Evolutionary conservation across 2,888 invertebrate genomes (phyloP), one percentile per base, ranked within the genome.

Genomic region (Aplocera efformata): DNA sequence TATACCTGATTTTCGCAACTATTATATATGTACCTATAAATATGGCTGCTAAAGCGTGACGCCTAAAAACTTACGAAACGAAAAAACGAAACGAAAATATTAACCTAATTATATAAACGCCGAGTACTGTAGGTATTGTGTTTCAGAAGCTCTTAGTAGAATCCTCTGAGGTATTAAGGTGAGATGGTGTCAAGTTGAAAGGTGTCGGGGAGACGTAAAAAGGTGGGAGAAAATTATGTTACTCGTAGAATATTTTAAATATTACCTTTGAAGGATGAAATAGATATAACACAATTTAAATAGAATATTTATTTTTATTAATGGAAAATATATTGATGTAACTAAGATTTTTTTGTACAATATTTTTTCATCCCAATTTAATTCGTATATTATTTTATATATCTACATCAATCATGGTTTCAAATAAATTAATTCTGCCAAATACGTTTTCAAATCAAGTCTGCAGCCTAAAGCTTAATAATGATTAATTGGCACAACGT

Each of bases 141-240:
- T 75, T 77, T 65, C 75, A 60, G 59, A 65, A 63, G 76, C 77
- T 79, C 67, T 78, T 74, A 76, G 66, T 57, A 53, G 58, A 67
- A 71, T 63, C 69, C 74, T 66, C 74, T 45, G 53, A 68, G 70
- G 72, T 43, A 43, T 38, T 34, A 63, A 50, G 42, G 33, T 53
- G 46, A 50, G 51, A 52, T 53, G 60, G 64, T 67, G 64, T 70
- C 63, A 60, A 65, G 63, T 67, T 60, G 47, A 54, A 37, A 42
- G 35, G 27, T 23, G 13, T 40, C 20, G 20, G 20, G 26, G 28
- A 23, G 31, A 33, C 27, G 22, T 32, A 44, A 40, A 54, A 49
- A 42, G 32, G 42, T 45, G 29, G 29, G 43, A 6, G 7, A 28
- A 27, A 34, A 8, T 10, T 8, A 28, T 28, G 7, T 37, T 29